Percentiles rank a stretch among this genome's conserved stretches.
These are phyloP conservation scores for Nomada fucata DNA, from an alignment of 2,888 invertebrate genomes.

Conservation along the genomic window DNA sequence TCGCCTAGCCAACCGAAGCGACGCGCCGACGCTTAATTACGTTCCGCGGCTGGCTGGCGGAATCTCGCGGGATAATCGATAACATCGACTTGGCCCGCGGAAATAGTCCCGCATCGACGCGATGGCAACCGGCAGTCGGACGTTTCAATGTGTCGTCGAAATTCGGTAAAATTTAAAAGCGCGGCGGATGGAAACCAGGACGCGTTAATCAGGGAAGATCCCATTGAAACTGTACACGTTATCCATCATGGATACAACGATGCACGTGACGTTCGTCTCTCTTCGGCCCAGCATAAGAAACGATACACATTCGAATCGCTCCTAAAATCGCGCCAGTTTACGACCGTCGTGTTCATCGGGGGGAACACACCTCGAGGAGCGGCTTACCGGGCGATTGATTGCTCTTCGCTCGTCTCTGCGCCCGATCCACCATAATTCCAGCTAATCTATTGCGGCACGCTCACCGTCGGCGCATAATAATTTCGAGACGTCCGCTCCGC, in stretches of 20 bases:
- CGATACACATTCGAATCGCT: not conserved
- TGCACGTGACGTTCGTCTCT: no score
- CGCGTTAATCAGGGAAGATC: no score
- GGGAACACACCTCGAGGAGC: not conserved
- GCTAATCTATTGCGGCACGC: conserved; percentile 44
- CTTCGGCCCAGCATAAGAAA: not conserved
- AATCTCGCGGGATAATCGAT: conserved; percentile 14
- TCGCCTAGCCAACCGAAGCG: not conserved
- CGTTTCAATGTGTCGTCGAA: no score
- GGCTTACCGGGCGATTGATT: conserved; percentile 9
- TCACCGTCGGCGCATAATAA: conserved; percentile 40
- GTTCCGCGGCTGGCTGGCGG: not conserved
- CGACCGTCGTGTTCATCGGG: not conserved
- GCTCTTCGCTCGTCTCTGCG: conserved; percentile 1
- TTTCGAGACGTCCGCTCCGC: conserved; percentile 18
- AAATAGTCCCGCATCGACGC: not conserved
- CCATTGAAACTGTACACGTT: no score
- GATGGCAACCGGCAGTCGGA: no score
- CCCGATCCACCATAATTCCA: conserved; percentile 41
- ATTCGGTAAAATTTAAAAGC: no score
- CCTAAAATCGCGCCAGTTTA: conserved; percentile 5
- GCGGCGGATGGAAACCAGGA: no score
- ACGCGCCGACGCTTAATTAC: conserved; percentile 26
- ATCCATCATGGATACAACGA: no score
- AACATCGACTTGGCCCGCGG: not conserved